Base-by-base conservation (phyloP, 2,113 vertebrate genomes). In the Lycocorax pyrrhopterus region DNA sequence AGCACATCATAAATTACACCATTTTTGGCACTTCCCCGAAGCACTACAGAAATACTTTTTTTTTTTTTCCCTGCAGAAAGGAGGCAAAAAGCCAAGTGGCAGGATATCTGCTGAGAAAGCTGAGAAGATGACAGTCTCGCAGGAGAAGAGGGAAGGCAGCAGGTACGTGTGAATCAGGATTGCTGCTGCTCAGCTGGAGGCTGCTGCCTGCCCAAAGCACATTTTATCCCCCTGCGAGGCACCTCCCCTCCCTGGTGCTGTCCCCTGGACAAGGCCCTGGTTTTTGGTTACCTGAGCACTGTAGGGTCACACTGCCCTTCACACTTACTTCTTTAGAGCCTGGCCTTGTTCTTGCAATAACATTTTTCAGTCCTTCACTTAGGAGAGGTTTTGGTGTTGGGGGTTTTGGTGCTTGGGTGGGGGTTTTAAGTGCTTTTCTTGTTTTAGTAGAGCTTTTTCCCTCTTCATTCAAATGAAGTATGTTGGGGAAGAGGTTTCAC, bases 101-200 rank as follows among this genome's bases (percentile, higher is more conserved):
- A 95, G 89, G 60, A 88, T 90, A 68, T 93, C 92, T 92, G 91
- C 93, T 88, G 97, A 96, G 93, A 97, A 96, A 97, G 91, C 93
- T 92, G 97, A 97, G 87, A 97, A 94, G 95, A 94, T 81, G 94
- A 93, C 95, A 95, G 91, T 96, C 81, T 97, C 80, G 2, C 96
- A 93, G 93, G 96, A 97, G 87, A 96, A 84, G 94, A 96, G 81
- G 93, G 86, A 88, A 94, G 96, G 96, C 91, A 95, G 95, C 96
- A 98, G 97, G 98, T 98, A 97, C 9, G 96, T 95, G 95, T 93
- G 94, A 95, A 88, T 41, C 87, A 58, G 95, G 79, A 41, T 90
- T 94, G 72, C 84, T 87, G 14, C 75, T 79, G 88, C 93, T 94
- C 96, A 86, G 93, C 83, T 95, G 94, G 96, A 90, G 60, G 46